phyloP scores from a whole-genome alignment of 2,888 invertebrate species.

The Ditylenchus weischeri region DNA sequence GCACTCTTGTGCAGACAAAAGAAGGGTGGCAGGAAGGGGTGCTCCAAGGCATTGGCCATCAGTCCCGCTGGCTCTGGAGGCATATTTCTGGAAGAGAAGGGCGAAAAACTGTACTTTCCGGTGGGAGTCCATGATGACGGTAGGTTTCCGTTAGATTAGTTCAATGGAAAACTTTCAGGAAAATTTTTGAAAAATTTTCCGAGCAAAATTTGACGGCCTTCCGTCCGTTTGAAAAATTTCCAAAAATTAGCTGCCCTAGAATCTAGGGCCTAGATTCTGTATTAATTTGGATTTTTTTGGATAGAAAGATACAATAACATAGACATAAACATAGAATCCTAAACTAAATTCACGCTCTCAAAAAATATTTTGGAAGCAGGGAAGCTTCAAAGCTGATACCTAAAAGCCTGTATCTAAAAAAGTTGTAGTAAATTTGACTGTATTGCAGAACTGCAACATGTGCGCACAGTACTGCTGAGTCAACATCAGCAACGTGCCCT shows the following conservation, averaged over 20 bases:
- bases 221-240: no score
- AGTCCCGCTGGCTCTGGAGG: constrained; percentile 8
- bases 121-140: constrained; percentile 5
- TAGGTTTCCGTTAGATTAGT: neutral
- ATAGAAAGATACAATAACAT: no score
- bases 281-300: no score
- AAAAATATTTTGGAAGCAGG: neutral
- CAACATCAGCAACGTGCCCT: constrained; percentile 40
- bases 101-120: constrained; percentile 24
- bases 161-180: no score
- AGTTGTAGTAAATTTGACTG: neutral
- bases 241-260: no score
- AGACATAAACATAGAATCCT: no score
- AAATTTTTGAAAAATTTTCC: no score
- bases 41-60: neutral
- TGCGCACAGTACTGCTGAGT: constrained; percentile 46
- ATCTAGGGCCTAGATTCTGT: no score
- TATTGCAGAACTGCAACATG: constrained; percentile 26
- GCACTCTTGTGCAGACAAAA: constrained; percentile 27
- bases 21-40: neutral
- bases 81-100: constrained; percentile 19
- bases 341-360: neutral
- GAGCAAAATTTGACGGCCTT: no score
- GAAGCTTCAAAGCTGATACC: constrained; percentile 18
- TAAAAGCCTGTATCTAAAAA: constrained; percentile 15